Evolutionary conservation across 2,888 invertebrate species (phyloP).

Genomic region (Eubasilissa splendida): DNA sequence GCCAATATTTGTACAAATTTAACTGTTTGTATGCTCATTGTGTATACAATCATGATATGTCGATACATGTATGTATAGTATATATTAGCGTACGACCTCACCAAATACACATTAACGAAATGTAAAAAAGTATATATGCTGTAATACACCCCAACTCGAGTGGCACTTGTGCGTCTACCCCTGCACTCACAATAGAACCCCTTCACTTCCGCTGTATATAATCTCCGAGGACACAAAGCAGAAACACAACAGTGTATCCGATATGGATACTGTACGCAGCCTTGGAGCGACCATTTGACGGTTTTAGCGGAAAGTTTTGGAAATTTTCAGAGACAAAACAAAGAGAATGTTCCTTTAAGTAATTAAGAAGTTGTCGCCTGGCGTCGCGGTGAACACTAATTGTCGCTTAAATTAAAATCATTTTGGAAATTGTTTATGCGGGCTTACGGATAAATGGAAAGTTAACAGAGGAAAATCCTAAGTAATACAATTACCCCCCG

Average conservation of each 20-base stretch:
- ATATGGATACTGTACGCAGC: conserved; percentile 10
- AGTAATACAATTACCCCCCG: not conserved
- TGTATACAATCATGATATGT: too few species aligned
- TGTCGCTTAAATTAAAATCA: conserved; percentile 45
- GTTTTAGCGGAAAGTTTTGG: conserved; percentile 10
- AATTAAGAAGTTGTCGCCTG: conserved; percentile 51
- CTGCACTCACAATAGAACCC: not conserved
- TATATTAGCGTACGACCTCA: too few species aligned
- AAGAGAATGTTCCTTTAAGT: conserved; percentile 43
- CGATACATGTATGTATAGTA: too few species aligned
- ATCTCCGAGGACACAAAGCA: not conserved
- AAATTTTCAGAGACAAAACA: conserved; percentile 38
- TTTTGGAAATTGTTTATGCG: conserved; percentile 43
- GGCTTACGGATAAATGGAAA: conserved; percentile 19
- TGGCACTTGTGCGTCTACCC: not conserved
- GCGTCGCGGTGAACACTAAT: conserved; percentile 35
- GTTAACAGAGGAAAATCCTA: conserved; percentile 15
- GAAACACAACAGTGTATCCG: conserved; percentile 9
- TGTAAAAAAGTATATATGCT: not conserved
- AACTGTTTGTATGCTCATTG: too few species aligned
- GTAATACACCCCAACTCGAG: not conserved
- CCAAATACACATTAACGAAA: too few species aligned
- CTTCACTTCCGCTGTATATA: conserved; percentile 16
- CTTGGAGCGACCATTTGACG: conserved; percentile 2
- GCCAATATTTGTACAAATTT: too few species aligned